phyloP scores from a whole-genome alignment of 2,797 vertebrate species.

The Pelodytes ibericus region DNA sequence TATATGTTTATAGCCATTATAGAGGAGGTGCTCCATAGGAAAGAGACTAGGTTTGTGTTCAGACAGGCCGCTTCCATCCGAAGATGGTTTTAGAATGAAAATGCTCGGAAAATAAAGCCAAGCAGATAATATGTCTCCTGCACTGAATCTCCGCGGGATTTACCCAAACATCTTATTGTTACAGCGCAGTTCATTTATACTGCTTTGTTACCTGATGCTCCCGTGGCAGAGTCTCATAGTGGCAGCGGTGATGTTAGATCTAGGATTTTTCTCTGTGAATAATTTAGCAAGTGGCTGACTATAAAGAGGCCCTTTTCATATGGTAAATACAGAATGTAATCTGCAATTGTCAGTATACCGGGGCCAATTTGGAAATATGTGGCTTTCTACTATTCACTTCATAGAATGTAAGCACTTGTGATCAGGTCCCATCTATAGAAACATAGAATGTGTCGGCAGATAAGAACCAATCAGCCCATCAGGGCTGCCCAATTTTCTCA shows the following conservation, averaged over 20 bases:
- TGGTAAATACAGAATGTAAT: background rate
- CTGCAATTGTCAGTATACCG: too few species aligned
- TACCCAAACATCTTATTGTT: background rate
- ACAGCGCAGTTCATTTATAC: background rate
- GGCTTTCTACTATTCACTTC: too few species aligned
- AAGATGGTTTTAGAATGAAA: background rate
- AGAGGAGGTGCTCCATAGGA: too few species aligned
- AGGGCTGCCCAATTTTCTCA: too few species aligned
- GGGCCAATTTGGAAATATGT: too few species aligned
- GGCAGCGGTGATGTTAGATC: background rate
- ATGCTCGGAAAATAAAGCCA: background rate
- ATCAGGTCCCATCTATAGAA: too few species aligned
- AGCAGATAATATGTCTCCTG: background rate
- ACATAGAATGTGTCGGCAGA: too few species aligned
- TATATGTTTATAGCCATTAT: too few species aligned
- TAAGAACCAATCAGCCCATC: too few species aligned
- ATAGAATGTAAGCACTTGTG: too few species aligned
- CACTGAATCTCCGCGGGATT: background rate
- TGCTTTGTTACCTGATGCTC: background rate
- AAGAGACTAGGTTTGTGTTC: too few species aligned
- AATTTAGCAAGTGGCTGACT: background rate
- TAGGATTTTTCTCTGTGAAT: background rate
- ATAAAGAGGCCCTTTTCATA: background rate
- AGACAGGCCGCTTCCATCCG: too few species aligned
- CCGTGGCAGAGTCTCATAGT: background rate